Percentiles rank a stretch among this genome's conserved stretches.
These are phyloP conservation scores for Aptenodytes forsteri DNA, from an alignment of 2,113 vertebrate genomes.

Conservation along the genomic window DNA sequence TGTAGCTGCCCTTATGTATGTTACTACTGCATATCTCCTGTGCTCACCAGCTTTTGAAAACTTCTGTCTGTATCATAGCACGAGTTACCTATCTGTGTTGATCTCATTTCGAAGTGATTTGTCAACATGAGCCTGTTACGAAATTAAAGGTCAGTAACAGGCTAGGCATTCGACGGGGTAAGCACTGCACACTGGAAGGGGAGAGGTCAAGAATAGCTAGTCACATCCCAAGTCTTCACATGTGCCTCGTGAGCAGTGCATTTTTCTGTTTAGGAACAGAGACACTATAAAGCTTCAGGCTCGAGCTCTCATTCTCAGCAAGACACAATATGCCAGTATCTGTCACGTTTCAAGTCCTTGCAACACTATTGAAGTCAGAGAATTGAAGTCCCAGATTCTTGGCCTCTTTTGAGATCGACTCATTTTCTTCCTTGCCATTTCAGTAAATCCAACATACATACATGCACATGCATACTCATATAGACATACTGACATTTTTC, in stretches of 20 bases:
- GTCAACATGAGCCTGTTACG: background rate
- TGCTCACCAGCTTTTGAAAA: background rate
- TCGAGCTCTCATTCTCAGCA: background rate
- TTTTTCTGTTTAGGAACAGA: background rate
- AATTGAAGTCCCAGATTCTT: constrained; percentile 18
- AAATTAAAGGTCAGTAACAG: background rate
- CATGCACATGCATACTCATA: background rate
- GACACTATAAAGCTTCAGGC: background rate
- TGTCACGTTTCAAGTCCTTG: constrained; percentile 8
- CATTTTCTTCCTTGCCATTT: constrained; percentile 3
- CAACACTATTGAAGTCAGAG: background rate
- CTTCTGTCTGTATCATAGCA: background rate
- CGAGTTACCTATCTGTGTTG: background rate
- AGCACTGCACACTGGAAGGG: background rate
- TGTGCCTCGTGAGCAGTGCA: fast-evolving
- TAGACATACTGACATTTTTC: background rate
- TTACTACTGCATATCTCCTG: background rate
- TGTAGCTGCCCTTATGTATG: background rate
- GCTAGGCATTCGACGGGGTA: background rate
- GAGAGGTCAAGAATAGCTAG: background rate
- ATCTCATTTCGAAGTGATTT: constrained; percentile 12
- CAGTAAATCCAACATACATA: background rate
- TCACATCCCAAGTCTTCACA: background rate
- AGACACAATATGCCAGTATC: constrained; percentile 23
- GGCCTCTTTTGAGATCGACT: background rate